A percentile compares a stretch with the other conserved stretches of the same genome.
These are phyloP conservation scores for Littorina saxatilis DNA, from an alignment of 1,140 invertebrate species.

Conservation along the genomic window DNA sequence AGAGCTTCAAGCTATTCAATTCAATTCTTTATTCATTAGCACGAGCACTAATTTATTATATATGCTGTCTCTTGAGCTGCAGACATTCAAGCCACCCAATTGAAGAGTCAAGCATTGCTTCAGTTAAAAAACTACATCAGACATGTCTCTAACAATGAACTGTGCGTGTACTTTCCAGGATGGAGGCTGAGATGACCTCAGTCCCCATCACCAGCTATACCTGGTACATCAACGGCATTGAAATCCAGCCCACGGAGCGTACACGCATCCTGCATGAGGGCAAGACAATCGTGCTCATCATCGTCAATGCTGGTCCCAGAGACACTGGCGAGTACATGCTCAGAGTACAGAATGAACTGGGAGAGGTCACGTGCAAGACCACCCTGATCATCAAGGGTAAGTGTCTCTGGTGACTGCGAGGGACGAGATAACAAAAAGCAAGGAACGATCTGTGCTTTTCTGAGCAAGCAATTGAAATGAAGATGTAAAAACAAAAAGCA, in stretches of 20 bases:
- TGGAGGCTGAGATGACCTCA: conserved; percentile 68
- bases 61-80: too few species aligned
- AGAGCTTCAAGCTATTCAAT: too few species aligned
- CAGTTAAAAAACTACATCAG: background rate
- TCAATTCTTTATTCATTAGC: too few species aligned
- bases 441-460: background rate
- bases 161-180: conserved; percentile 48
- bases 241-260: conserved; percentile 67
- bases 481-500: background rate
- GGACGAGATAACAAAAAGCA: too few species aligned
- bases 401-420: conserved; percentile 33
- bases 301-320: conserved; percentile 65
- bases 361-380: conserved; percentile 73
- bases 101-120: too few species aligned
- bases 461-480: too few species aligned
- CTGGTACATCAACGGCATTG: conserved; percentile 71
- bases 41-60: too few species aligned
- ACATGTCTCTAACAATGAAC: too few species aligned
- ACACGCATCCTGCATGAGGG: conserved; percentile 66
- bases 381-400: conserved; percentile 71
- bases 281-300: conserved; percentile 67
- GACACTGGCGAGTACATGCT: conserved; percentile 74
- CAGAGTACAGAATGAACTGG: conserved; percentile 72
- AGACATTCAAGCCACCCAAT: too few species aligned
- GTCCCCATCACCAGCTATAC: conserved; percentile 65